Evolutionary conservation across 2,113 vertebrate genomes (phyloP), one percentile per base, ranked within the genome.

Genomic region (Elephantulus edwardii): DNA sequence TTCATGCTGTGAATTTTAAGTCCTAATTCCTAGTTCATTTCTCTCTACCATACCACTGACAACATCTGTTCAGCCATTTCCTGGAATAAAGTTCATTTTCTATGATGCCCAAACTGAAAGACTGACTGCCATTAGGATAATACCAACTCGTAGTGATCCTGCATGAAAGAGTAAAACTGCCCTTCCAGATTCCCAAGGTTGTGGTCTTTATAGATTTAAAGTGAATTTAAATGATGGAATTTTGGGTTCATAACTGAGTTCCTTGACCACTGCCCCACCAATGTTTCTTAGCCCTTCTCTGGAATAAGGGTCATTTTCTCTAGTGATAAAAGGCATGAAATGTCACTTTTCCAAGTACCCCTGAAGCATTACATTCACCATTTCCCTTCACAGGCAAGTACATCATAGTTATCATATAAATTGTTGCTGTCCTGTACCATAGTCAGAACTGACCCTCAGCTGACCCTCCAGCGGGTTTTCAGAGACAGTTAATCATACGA

Each of bases 361-460:
- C 68, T 66, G 38, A 64, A 94, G 89, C 50, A 60, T n/a, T 66
- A 35, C 6, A 24, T 82, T 92, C 90, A 86, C 84, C 89, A 88
- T 96, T 96, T 96, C 95, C 93, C 95, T 97, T 97, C 89, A 77
- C 96, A 96, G 93, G 96, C 93, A 94, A 97, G 92, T 48, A 83
- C 58, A 60, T 79, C 78, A 83, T 60, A 95, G 35, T 90, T 91
- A 95, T 95, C 90, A 93, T 38, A 46, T 50, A 95, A 93, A 96
- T 93, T 75, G n/a, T n/a, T n/a, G n/a, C n/a, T n/a, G n/a, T n/a
- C n/a, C n/a, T n/a, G n/a, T n/a, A n/a, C n/a, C n/a, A n/a, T n/a
- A n/a, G n/a, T n/a, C n/a, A n/a, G n/a, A n/a, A n/a, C n/a, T n/a
- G n/a, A n/a, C n/a, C n/a, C n/a, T n/a, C n/a, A n/a, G n/a, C n/a